Evolutionary conservation across 1,140 invertebrate species (phyloP).

Genomic region (Hylaeus anthracinus): DNA sequence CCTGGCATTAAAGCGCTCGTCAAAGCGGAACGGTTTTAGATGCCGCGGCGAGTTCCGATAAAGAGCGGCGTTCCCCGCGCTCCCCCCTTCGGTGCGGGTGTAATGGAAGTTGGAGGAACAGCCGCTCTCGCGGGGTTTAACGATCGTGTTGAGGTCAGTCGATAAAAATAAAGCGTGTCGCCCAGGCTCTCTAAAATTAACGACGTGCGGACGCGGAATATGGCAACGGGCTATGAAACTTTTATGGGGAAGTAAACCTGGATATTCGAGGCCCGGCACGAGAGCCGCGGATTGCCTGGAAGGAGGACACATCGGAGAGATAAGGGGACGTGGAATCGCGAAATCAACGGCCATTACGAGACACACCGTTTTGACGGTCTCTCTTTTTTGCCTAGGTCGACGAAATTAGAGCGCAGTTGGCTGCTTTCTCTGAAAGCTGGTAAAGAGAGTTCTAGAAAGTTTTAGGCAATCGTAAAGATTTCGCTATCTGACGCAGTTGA

Average conservation of each 20-base stretch:
- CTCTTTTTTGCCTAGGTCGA: not conserved
- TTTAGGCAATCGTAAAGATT: too few species aligned
- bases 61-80: not conserved
- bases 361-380: slow-evolving; percentile 11
- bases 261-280: slow-evolving; percentile 50
- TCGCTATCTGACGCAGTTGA: too few species aligned
- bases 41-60: not conserved
- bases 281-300: not conserved
- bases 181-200: slow-evolving; percentile 65
- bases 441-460: too few species aligned
- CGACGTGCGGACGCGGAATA: slow-evolving; percentile 67
- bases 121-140: slow-evolving; percentile 49
- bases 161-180: slow-evolving; percentile 67
- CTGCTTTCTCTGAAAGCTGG: too few species aligned
- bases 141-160: slow-evolving; percentile 67
- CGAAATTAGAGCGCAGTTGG: not conserved
- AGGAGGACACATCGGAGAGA: slow-evolving; percentile 1
- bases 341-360: slow-evolving; percentile 45
- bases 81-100: slow-evolving; percentile 2
- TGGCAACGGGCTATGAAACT: slow-evolving; percentile 66
- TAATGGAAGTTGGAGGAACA: slow-evolving; percentile 57
- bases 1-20: slow-evolving; percentile 26
- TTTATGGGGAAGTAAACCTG: slow-evolving; percentile 65
- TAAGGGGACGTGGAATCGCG: slow-evolving; percentile 37
- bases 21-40: slow-evolving; percentile 21